These are phyloP conservation scores for Neodiprion lecontei DNA, from an alignment of 1,140 invertebrate genomes.

Conservation along the genomic window DNA sequence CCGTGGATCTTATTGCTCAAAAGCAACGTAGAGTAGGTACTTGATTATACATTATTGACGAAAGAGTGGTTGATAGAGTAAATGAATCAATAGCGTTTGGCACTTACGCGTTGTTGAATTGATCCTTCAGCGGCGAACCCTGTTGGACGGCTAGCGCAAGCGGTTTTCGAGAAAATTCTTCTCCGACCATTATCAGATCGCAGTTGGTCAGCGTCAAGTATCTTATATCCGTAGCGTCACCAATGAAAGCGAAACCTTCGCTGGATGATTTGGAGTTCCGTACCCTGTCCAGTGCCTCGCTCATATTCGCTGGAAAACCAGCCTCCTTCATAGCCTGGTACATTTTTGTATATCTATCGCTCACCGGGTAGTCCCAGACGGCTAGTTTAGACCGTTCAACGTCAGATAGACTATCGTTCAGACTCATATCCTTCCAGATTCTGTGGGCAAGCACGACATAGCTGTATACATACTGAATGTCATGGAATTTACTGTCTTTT, in stretches of 20 bases:
- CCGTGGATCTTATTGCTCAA: too few species aligned
- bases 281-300: conserved; percentile 83
- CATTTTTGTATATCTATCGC: conserved; percentile 98
- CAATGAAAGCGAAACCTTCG: conserved; percentile 93
- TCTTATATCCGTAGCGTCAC: conserved; percentile 91
- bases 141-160: conserved; percentile 97
- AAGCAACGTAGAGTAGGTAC: too few species aligned
- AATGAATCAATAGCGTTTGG: too few species aligned
- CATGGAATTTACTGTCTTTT: conserved; percentile 12
- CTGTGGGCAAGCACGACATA: conserved; percentile 60
- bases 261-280: conserved; percentile 73
- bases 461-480: background rate
- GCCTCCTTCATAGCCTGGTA: conserved; percentile 97
- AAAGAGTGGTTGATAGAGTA: too few species aligned
- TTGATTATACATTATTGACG: too few species aligned
- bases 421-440: conserved; percentile 97
- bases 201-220: conserved; percentile 89
- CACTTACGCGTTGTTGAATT: conserved; percentile 88
- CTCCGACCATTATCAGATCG: conserved; percentile 88
- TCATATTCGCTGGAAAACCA: conserved; percentile 75
- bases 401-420: conserved; percentile 90
- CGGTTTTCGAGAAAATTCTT: conserved; percentile 96
- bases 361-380: conserved; percentile 98
- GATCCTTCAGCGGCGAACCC: conserved; percentile 90
- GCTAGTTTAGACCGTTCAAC: conserved; percentile 91